Base-by-base conservation (phyloP, 2,797 vertebrate genomes). In the Sebastes wilsoni region DNA sequence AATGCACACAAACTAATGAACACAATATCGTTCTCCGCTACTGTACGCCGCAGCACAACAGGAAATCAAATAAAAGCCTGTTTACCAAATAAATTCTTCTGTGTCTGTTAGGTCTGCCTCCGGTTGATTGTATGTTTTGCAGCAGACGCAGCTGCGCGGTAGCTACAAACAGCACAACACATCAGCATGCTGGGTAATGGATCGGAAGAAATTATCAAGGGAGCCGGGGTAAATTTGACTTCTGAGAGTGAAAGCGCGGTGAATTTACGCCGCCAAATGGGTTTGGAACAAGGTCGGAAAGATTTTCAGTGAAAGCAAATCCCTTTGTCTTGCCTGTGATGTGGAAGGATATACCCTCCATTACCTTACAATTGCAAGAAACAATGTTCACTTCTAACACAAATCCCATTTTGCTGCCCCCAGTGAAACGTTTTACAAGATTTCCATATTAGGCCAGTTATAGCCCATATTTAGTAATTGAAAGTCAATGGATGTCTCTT, bases 1-100 rank as follows among this genome's bases (percentile, higher is more conserved):
- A 95, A 95, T 93, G 95, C 90, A 91, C 92, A 94, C 86, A 95
- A 92, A 89, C 93, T 95, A 95, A 96, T 94, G 94, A 95, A 92
- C 88, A 87, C 92, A 87, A 83, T 90, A 88, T 87, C 74, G 79
- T 91, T 88, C 77, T 67, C 86, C 72, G 66, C 87, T 54, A 89
- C 89, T 89, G 85, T 77, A 85, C 9, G 56, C 60, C 4, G 5
- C 78, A 14, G 84, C 93, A 77, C 93, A 90, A 93, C 91, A 78
- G 91, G 92, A 96, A 95, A 92, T 93, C 92, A 90, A 93, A 95
- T 92, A 92, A 94, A 94, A 84, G 72, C 71, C 76, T 83, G 88
- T 92, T 95, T 92, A 90, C 87, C 80, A 88, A 91, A 90, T 90
- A 89, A 87, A 87, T 80, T 88, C 89, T 79, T 84, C 77, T 56